Evolutionary conservation across 2,797 vertebrate genomes (phyloP).

Genomic region (Neosilurus mollespiculum): DNA sequence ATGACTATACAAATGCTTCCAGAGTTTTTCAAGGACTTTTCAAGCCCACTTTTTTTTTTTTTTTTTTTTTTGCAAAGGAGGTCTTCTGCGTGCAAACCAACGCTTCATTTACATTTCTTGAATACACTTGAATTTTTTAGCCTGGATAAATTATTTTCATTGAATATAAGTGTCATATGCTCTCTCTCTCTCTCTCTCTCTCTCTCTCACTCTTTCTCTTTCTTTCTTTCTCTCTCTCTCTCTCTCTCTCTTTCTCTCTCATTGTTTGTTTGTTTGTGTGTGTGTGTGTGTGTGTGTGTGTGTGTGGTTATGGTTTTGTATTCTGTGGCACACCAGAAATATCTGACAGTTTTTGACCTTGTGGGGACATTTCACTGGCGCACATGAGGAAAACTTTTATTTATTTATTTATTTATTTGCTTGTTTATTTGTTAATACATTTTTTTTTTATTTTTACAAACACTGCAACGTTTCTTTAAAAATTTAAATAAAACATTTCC

Average conservation of each 20-base stretch:
- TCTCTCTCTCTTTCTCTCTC: too few species aligned
- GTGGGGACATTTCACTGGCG: not conserved
- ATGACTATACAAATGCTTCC: not conserved
- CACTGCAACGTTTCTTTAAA: not conserved
- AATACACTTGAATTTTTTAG: not conserved
- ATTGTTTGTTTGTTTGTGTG: not conserved
- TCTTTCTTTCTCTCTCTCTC: too few species aligned
- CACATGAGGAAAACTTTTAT: not conserved
- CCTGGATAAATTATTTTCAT: not conserved
- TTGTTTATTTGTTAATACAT: too few species aligned
- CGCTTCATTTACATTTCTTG: conserved; percentile 26
- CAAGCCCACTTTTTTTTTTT: not conserved
- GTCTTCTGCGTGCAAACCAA: conserved; percentile 15
- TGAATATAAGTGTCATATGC: conserved; percentile 10
- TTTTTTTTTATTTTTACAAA: not conserved
- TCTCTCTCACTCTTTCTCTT: too few species aligned
- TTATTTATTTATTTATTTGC: not conserved
- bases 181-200: too few species aligned
- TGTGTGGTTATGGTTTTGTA: conserved; percentile 7
- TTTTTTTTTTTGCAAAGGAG: not conserved
- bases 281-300: conserved; percentile 20
- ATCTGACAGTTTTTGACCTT: conserved; percentile 26
- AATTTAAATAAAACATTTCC: not conserved
- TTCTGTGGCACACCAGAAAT: not conserved
- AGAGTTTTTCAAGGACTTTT: conserved; percentile 22